Percentiles rank a stretch among this genome's conserved stretches.
Conservation (phyloP, 2,113 vertebrate genomes). For the Cheirogaleus medius region DNA sequence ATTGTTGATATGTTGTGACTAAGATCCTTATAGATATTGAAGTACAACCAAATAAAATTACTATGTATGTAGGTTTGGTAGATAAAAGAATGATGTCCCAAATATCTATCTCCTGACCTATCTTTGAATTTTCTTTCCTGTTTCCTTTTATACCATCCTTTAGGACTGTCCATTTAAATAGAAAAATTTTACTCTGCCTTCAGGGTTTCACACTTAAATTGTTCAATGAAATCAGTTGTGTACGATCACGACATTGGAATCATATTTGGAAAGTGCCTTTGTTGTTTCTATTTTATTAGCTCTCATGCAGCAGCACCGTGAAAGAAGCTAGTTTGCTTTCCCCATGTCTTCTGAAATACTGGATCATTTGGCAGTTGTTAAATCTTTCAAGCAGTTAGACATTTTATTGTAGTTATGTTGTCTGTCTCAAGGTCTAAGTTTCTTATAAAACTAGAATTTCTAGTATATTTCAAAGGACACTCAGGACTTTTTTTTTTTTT, state of each 20-base stretch:
- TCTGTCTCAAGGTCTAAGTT: neutral
- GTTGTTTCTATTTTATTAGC: conserved; percentile 17
- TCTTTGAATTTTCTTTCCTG: neutral
- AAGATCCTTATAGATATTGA: neutral
- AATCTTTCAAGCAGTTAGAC: neutral
- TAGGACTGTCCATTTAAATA: neutral
- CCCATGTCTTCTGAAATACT: neutral
- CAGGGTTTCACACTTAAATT: neutral
- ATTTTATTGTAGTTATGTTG: conserved; percentile 14
- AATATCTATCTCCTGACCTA: neutral
- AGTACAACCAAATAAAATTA: conserved; percentile 1
- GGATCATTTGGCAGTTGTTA: neutral
- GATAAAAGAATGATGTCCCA: neutral
- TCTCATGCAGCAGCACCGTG: neutral
- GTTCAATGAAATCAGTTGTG: conserved; percentile 20
- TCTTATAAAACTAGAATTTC: neutral
- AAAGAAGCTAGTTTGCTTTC: neutral
- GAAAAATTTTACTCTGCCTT: conserved; percentile 24
- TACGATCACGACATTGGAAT: neutral
- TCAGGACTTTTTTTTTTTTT: neutral
- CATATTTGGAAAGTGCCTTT: neutral
- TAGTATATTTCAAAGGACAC: neutral
- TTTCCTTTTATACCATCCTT: neutral
- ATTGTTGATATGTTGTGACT: neutral
- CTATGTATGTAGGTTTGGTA: neutral